Base-by-base conservation (phyloP, 2,888 invertebrate genomes). In the Mallateleia sp. region DNA sequence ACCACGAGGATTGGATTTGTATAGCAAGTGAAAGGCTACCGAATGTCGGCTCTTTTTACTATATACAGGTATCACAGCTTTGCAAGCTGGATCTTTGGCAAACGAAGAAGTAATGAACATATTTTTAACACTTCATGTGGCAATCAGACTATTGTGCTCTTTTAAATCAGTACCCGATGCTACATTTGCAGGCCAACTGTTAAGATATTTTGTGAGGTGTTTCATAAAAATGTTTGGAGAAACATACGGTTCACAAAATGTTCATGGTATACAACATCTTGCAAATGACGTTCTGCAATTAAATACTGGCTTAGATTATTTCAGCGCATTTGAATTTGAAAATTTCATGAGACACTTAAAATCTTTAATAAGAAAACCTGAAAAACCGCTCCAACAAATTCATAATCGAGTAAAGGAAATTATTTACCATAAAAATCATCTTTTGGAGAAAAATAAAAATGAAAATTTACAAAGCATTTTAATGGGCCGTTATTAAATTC, bases 291-390 rank as follows among this genome's bases (percentile, higher is more conserved):
- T 74, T 24, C 20, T 47, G 24, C 11, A 38, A 15, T 34, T 71
- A 28, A 62, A 74, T 25, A 24, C n/a, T 6, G 38, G 11, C 24
- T 54, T 87, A 11, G 79, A 83, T n/a, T 7, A 11, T 8, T 83
- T 79, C 18, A 87, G 83, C 32, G 79, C 72, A 22, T 86, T 86
- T 22, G 32, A 67, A 0, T 82, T 78, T 62, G 79, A 87, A 69
- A 87, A 87, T 45, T 66, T 58, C 18, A 72, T 87, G 54, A 42
- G 74, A 45, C 38, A 62, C 20, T 20, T 87, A 9, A 87, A 69
- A 42, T 8, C 15, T 4, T 60, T 45, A 20, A 58, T 86, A 6
- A 18, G 82, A 18, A 86, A 78, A 47, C 47, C 64, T 11, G 74
- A 83, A 14, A 81, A 81, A 62, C 72, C 81, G 9, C n/a, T 74